phyloP scores from a whole-genome alignment of 1,140 invertebrate genomes.

The Anoplolepis gracilipes region DNA sequence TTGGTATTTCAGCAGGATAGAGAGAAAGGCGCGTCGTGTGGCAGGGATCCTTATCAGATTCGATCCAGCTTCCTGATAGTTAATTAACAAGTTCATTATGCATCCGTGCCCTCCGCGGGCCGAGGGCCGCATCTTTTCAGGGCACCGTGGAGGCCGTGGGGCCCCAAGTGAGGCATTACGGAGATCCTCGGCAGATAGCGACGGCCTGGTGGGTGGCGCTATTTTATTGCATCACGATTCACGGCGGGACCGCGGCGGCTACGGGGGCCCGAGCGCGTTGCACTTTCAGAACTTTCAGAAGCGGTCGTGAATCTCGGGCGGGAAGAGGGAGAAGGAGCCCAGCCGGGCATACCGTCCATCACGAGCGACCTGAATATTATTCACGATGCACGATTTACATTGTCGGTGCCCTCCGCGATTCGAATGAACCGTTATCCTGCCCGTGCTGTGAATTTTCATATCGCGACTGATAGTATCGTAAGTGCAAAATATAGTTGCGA shows the following conservation, averaged over 20 bases:
- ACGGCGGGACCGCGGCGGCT: conserved; percentile 27
- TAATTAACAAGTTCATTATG: conserved; percentile 87
- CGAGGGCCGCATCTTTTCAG: conserved; percentile 69
- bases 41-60: conserved; percentile 84
- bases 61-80: conserved; percentile 85
- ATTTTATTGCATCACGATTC: conserved; percentile 86
- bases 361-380: conserved; percentile 60
- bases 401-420: conserved; percentile 18
- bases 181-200: conserved; percentile 83
- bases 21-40: conserved; percentile 83
- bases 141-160: conserved; percentile 63
- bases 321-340: not conserved
- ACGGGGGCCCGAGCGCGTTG: conserved; percentile 48
- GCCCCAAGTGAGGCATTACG: conserved; percentile 84
- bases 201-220: conserved; percentile 84
- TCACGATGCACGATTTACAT: conserved; percentile 56
- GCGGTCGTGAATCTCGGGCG: conserved; percentile 68
- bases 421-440: conserved; percentile 31
- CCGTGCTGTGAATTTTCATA: conserved; percentile 4
- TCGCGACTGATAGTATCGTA: not conserved
- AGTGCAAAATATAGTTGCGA: not conserved
- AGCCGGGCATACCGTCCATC: conserved; percentile 38
- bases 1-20: conserved; percentile 75
- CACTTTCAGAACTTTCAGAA: conserved; percentile 70
- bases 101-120: conserved; percentile 80